phyloP scores from a whole-genome alignment of 2,113 vertebrate species.

The Polypterus bichir region DNA sequence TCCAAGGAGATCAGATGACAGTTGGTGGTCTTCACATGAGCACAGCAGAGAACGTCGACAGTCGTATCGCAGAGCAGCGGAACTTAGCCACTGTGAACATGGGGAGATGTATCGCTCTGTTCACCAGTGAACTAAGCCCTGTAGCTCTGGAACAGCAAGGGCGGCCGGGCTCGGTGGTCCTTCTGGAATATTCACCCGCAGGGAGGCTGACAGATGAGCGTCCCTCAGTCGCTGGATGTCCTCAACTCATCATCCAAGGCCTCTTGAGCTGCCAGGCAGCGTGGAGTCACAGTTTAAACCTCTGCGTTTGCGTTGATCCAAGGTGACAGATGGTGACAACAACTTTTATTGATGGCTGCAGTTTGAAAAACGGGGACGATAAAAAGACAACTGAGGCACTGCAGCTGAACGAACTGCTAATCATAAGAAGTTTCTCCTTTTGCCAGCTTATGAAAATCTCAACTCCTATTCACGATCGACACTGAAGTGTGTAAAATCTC shows the following conservation, averaged over 20 bases:
- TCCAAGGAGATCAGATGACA: not conserved
- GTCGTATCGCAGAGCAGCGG: conserved; percentile 44
- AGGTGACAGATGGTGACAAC: too few relatives aligned
- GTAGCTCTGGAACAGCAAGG: conserved; percentile 30
- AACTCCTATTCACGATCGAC: too few relatives aligned
- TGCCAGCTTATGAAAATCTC: too few relatives aligned
- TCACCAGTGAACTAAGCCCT: conserved; percentile 84
- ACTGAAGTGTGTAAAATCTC: too few relatives aligned
- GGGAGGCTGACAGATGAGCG: not conserved
- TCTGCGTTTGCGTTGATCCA: not conserved
- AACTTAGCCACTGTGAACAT: conserved; percentile 97
- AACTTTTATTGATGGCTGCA: too few relatives aligned
- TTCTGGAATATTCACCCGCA: not conserved
- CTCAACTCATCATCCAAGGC: conserved; percentile 12
- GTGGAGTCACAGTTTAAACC: not conserved
- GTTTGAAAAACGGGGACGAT: too few relatives aligned
- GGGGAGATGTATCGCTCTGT: conserved; percentile 46
- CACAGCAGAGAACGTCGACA: too few relatives aligned
- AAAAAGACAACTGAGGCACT: too few relatives aligned
- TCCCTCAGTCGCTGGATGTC: conserved; percentile 13
- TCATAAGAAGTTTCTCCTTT: too few relatives aligned
- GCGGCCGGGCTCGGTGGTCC: conserved; percentile 1
- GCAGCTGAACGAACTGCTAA: too few relatives aligned
- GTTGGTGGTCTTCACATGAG: not conserved
- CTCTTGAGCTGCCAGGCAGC: conserved; percentile 2